Percentiles rank a stretch among this genome's conserved stretches.
These are phyloP conservation scores for Sinocyclocheilus rhinocerous DNA, from an alignment of 2,113 vertebrate species.

Conservation along the genomic window DNA sequence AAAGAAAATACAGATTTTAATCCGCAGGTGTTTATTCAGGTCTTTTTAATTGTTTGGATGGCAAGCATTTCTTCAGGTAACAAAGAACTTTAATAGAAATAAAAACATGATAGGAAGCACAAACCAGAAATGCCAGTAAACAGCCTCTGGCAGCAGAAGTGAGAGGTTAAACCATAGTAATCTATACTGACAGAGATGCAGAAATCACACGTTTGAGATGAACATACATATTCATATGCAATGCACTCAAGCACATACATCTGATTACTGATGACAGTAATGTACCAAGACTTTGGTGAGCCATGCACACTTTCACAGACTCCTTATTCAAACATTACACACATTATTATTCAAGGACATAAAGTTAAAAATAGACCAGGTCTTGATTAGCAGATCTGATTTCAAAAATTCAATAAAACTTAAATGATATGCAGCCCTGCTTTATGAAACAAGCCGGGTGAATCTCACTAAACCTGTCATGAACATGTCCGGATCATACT, in stretches of 20 bases:
- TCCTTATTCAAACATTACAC: background rate
- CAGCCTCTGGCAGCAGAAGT: background rate
- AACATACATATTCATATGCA: background rate
- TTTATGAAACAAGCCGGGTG: background rate
- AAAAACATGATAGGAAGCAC: background rate
- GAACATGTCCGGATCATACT: background rate
- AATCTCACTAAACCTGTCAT: background rate
- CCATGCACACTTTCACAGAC: background rate
- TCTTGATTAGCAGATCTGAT: background rate
- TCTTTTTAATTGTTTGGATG: background rate
- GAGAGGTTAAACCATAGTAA: background rate
- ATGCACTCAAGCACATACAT: background rate
- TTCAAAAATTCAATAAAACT: background rate
- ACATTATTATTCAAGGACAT: slow-evolving; percentile 4
- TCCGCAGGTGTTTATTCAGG: background rate
- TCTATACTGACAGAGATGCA: background rate
- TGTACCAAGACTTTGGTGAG: background rate
- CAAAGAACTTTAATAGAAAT: background rate
- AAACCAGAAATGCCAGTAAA: background rate
- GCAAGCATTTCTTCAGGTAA: background rate
- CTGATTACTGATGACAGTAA: background rate
- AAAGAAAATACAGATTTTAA: background rate
- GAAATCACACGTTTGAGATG: background rate
- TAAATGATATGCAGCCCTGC: background rate
- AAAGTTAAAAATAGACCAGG: background rate